A percentile compares a stretch with the other conserved stretches of the same genome.
Evolutionary conservation across 2,113 vertebrate genomes (phyloP).

Genomic region (Scolopax mira): DNA sequence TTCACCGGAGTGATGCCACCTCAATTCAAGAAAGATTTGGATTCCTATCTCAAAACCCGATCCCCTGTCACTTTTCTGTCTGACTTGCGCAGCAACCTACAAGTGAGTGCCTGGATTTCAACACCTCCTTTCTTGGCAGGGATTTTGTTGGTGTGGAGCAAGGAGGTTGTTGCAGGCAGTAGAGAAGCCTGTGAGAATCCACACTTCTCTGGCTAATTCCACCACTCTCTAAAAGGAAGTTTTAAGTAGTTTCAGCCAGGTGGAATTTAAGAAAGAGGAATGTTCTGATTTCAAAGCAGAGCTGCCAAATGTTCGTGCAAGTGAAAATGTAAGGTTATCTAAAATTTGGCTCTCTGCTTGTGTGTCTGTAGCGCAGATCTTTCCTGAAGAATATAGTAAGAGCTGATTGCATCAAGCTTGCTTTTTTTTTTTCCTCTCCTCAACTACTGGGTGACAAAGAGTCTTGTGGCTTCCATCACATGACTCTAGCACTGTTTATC

Average conservation of each 20-base stretch:
- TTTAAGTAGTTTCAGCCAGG: background rate
- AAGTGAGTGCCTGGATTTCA: conserved; percentile 72
- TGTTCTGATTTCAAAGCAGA: background rate
- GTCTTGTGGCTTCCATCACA: background rate
- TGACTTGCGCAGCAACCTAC: conserved; percentile 95
- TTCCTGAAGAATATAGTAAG: background rate
- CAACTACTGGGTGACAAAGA: background rate
- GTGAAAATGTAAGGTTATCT: background rate
- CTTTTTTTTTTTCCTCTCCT: background rate
- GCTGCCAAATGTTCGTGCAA: background rate
- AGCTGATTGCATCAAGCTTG: background rate
- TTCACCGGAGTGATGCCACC: conserved; percentile 99
- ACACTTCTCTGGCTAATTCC: background rate
- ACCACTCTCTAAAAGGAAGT: background rate
- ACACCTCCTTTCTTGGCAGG: background rate
- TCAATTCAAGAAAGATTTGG: conserved; percentile 99
- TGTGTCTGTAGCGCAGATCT: background rate
- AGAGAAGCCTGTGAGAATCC: background rate
- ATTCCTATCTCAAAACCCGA: conserved; percentile 98
- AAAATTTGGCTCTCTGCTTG: background rate
- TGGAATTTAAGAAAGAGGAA: background rate
- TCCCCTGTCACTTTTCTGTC: conserved; percentile 97
- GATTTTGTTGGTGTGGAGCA: background rate
- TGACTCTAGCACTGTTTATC: background rate
- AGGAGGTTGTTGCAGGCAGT: background rate